Evolutionary conservation across 2,797 vertebrate species (phyloP).

Genomic region (Natrix natrix): DNA sequence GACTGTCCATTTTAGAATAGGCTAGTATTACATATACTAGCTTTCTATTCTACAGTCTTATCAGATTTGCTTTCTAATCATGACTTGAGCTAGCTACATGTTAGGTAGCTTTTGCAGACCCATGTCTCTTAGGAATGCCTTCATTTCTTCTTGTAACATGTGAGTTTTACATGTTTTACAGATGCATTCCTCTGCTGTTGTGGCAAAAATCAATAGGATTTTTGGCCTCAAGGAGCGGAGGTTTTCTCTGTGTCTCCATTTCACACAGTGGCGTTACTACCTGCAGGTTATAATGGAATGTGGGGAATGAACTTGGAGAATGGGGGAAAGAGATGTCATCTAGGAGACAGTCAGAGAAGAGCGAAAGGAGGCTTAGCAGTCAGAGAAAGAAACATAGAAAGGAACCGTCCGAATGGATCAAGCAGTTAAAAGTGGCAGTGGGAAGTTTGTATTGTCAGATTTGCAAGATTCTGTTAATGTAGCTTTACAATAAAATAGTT

Average conservation of each 20-base stretch:
- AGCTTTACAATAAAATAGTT: background rate
- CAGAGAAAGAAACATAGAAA: background rate
- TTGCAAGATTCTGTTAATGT: background rate
- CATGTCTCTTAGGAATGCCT: background rate
- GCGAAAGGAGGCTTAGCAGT: background rate
- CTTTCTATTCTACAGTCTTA: background rate
- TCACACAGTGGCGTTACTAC: background rate
- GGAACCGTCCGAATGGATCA: background rate
- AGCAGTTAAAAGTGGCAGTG: background rate
- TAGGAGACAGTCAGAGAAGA: background rate
- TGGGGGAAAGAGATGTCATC: background rate
- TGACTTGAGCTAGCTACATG: background rate
- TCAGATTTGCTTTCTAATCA: background rate
- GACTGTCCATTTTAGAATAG: background rate
- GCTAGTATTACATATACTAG: background rate
- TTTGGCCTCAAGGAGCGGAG: background rate
- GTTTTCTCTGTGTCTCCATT: background rate
- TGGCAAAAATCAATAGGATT: background rate
- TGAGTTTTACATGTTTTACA: background rate
- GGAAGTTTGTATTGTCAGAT: background rate
- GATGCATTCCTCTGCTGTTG: background rate
- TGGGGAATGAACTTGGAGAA: background rate
- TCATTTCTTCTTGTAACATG: background rate
- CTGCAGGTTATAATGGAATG: background rate
- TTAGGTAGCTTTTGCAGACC: background rate